Conservation (phyloP, 2,113 vertebrate species). For the Castor canadensis region DNA sequence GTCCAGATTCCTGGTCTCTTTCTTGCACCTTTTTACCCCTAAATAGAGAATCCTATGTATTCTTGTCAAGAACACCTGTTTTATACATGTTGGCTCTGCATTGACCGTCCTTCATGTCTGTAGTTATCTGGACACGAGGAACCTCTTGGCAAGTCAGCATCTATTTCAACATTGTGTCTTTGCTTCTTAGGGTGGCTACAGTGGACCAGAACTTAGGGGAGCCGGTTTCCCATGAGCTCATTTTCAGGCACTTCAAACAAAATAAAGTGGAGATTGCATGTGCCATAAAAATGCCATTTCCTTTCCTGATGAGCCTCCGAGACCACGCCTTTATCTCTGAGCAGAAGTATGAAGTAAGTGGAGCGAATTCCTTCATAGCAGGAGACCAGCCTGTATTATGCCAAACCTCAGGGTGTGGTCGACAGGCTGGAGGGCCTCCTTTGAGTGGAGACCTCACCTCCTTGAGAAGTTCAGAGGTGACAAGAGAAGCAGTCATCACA, state of each 20-base stretch:
- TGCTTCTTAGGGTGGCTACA: background rate
- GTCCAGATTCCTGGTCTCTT: background rate
- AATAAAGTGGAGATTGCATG: conserved; percentile 56
- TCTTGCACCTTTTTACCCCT: background rate
- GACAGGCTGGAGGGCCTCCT: background rate
- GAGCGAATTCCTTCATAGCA: background rate
- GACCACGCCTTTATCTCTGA: conserved; percentile 44
- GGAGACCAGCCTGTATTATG: too few relatives aligned
- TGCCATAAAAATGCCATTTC: conserved; percentile 18
- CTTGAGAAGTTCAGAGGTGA: background rate
- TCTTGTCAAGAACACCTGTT: background rate
- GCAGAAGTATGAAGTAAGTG: conserved; percentile 47
- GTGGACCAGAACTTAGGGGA: background rate
- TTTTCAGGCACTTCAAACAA: conserved; percentile 52
- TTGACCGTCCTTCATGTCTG: background rate
- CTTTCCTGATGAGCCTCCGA: conserved; percentile 54
- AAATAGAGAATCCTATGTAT: background rate
- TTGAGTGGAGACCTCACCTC: background rate
- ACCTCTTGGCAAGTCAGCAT: background rate
- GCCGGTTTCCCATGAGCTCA: background rate
- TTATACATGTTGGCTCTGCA: background rate
- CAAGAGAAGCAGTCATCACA: background rate
- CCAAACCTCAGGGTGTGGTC: background rate
- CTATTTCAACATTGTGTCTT: background rate
- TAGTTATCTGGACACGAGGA: background rate